Evolutionary conservation across 2,888 invertebrate species (phyloP).

Genomic region (Pseudococcus viburni): DNA sequence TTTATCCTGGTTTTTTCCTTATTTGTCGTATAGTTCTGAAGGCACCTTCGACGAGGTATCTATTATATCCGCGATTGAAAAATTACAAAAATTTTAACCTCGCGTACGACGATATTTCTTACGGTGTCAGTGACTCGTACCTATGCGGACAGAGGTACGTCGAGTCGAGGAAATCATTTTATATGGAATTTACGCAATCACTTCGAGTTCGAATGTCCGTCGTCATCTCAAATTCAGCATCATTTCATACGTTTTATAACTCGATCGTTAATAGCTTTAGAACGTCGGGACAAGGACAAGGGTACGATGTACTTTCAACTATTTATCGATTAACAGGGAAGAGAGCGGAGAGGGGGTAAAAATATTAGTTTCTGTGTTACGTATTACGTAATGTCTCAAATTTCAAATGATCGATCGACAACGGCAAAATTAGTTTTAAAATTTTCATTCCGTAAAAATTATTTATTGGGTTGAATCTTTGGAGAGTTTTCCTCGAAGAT

Average conservation of each 20-base stretch:
- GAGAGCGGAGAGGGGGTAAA: too few relatives aligned
- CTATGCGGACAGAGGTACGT: neutral
- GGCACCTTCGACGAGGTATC: slow-evolving; percentile 2
- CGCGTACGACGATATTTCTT: neutral
- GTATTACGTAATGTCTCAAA: too few relatives aligned
- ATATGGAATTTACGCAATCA: neutral
- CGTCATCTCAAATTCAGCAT: neutral
- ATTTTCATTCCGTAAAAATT: too few relatives aligned
- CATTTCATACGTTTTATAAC: neutral
- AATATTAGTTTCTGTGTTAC: too few relatives aligned
- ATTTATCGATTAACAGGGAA: neutral
- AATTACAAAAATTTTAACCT: slow-evolving; percentile 42
- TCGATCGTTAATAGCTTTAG: neutral
- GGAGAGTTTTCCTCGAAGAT: too few relatives aligned
- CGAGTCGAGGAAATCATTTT: neutral
- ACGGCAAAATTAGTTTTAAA: too few relatives aligned
- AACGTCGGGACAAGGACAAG: neutral
- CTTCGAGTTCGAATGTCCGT: neutral
- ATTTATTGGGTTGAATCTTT: too few relatives aligned
- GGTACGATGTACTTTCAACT: neutral
- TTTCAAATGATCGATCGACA: too few relatives aligned
- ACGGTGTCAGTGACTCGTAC: slow-evolving; percentile 4
- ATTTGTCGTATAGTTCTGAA: slow-evolving; percentile 24
- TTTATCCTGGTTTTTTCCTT: neutral
- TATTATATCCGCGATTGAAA: neutral